A percentile compares a stretch with the other conserved stretches of the same genome.
Conservation (phyloP, 1,140 invertebrate genomes). For the silkworm (Bombyx mori) region DNA sequence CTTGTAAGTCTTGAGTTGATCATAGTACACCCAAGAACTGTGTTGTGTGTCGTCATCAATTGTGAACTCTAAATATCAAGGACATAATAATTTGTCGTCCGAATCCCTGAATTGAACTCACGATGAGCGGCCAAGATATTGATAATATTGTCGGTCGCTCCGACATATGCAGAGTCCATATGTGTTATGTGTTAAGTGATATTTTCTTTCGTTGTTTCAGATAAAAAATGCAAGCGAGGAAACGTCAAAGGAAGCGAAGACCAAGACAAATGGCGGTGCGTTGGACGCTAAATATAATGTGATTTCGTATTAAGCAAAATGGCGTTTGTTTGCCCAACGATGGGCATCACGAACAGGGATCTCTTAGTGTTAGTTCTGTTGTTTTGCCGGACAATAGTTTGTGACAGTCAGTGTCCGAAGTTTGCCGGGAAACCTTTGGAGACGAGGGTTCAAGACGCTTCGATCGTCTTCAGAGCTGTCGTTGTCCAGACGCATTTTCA, state of each 20-base stretch:
- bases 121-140: too few relatives aligned
- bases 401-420: slow-evolving; percentile 65
- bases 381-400: slow-evolving; percentile 59
- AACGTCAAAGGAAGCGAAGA: slow-evolving; percentile 50
- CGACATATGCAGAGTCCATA: too few relatives aligned
- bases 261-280: slow-evolving; percentile 34
- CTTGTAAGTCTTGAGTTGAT: too few relatives aligned
- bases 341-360: slow-evolving; percentile 41
- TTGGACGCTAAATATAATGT: slow-evolving; percentile 53
- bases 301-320: slow-evolving; percentile 32
- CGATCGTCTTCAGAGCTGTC: slow-evolving; percentile 62
- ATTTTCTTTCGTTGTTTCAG: slow-evolving; percentile 39
- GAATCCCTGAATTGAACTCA: background rate
- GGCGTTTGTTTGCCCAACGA: slow-evolving; percentile 32
- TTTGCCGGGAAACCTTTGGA: slow-evolving; percentile 60
- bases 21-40: too few relatives aligned
- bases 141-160: too few relatives aligned
- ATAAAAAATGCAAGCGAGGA: slow-evolving; percentile 52
- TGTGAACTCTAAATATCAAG: too few relatives aligned
- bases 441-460: slow-evolving; percentile 60
- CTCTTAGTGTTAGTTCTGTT: slow-evolving; percentile 50
- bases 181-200: slow-evolving; percentile 1
- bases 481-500: slow-evolving; percentile 55
- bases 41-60: too few relatives aligned
- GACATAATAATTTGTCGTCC: background rate